Percentiles rank a stretch among this genome's conserved stretches.
phyloP scores from a whole-genome alignment of 1,140 invertebrate genomes.

The Galleria mellonella region DNA sequence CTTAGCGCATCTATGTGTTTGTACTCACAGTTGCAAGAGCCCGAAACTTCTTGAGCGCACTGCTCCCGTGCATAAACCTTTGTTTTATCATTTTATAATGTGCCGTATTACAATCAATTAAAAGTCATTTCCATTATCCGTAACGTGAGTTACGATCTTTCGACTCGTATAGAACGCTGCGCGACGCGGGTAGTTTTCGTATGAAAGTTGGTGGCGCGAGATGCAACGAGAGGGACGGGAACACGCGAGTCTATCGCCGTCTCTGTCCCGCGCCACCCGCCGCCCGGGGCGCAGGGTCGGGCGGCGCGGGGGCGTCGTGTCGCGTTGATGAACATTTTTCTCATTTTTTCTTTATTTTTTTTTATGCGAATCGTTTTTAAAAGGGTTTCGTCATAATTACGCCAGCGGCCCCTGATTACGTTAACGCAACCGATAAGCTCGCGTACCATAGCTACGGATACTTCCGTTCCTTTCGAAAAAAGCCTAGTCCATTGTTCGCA shows the following conservation, averaged over 20 bases:
- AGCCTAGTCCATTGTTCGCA: too few relatives aligned
- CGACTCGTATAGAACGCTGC: slow-evolving; percentile 23
- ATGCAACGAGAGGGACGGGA: slow-evolving; percentile 44
- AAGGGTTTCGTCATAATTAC: slow-evolving; percentile 73
- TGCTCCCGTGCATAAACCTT: neutral
- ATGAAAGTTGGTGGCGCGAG: slow-evolving; percentile 65
- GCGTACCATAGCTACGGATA: slow-evolving; percentile 17
- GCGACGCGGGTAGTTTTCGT: slow-evolving; percentile 70
- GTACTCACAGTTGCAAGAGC: slow-evolving; percentile 61
- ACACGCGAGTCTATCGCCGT: slow-evolving; percentile 29
- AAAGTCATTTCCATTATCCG: neutral
- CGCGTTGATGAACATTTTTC: slow-evolving; percentile 74
- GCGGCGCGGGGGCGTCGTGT: slow-evolving; percentile 50
- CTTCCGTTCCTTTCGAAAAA: slow-evolving; percentile 13
- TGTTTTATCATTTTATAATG: neutral
- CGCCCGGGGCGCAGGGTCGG: slow-evolving; percentile 43
- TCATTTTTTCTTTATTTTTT: slow-evolving; percentile 65
- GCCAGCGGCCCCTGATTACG: slow-evolving; percentile 60
- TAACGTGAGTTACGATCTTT: slow-evolving; percentile 22
- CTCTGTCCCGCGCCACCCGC: slow-evolving; percentile 48
- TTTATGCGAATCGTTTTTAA: slow-evolving; percentile 72
- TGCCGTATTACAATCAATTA: neutral
- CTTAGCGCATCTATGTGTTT: slow-evolving; percentile 51
- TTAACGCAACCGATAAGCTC: slow-evolving; percentile 51
- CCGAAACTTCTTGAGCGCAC: slow-evolving; percentile 46